Evolutionary conservation across 2,888 invertebrate genomes (phyloP).

Genomic region (Clivina fossor): DNA sequence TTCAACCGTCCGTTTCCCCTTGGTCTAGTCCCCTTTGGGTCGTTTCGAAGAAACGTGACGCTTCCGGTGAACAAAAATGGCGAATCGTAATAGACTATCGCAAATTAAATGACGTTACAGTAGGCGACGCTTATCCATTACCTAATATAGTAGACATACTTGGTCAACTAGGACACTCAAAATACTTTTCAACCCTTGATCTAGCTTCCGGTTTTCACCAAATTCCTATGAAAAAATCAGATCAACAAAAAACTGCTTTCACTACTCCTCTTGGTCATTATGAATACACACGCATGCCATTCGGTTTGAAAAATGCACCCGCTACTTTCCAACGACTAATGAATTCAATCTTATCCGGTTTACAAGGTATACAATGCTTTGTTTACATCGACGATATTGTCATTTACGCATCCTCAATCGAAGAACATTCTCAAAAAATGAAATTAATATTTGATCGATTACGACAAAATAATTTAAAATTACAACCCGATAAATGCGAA

Average conservation of each 20-base stretch:
- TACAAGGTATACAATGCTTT: constrained; percentile 31
- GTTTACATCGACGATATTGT: constrained; percentile 43
- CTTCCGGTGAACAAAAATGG: constrained; percentile 41
- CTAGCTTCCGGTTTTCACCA: constrained; percentile 38
- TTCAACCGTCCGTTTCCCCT: constrained; percentile 43
- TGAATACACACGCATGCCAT: constrained; percentile 44
- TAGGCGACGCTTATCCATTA: constrained; percentile 38
- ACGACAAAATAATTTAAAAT: constrained; percentile 36
- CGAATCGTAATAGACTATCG: constrained; percentile 41
- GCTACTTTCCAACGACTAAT: constrained; percentile 46
- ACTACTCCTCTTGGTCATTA: constrained; percentile 42
- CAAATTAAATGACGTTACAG: constrained; percentile 34
- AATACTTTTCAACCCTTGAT: constrained; percentile 35
- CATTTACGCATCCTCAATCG: constrained; percentile 36
- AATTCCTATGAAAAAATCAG: constrained; percentile 39
- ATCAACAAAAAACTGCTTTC: constrained; percentile 44
- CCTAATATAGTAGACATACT: constrained; percentile 40
- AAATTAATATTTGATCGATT: constrained; percentile 42
- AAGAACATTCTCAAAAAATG: constrained; percentile 43
- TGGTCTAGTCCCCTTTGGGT: constrained; percentile 46
- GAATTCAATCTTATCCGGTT: constrained; percentile 40
- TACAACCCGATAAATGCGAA: constrained; percentile 42
- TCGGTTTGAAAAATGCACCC: constrained; percentile 45
- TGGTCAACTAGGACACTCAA: constrained; percentile 37
- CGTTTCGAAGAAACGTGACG: constrained; percentile 46